Base-by-base conservation (phyloP, 2,113 vertebrate genomes). In the Neogobius melanostomus region DNA sequence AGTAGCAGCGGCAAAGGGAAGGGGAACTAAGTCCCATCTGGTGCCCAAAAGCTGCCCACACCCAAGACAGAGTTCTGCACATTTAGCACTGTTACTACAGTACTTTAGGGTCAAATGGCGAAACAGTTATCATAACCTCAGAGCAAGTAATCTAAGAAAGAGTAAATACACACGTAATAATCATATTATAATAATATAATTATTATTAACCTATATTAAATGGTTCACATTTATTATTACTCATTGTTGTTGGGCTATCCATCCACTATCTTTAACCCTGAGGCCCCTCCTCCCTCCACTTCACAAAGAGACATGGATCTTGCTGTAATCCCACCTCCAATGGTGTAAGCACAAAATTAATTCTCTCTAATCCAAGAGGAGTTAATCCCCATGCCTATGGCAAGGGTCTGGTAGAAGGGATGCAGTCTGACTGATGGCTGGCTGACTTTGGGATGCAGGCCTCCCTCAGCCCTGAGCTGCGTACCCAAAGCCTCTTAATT, bases 331-430 rank as follows among this genome's bases (percentile, higher is more conserved):
- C 88, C 64, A 64, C 87, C 89, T 88, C 81, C 86, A 91, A 87
- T 86, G 86, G 90, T 92, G 91, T 92, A 91, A 92, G 80, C 90
- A 91, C 83, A 90, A 92, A 91, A 92, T 92, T 86, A 91, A 92
- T 90, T 90, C 87, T 83, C 79, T 87, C 74, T 92, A 92, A 92
- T 92, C 91, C 90, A 79, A 78, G 68, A 74, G 74, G 79, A 91
- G 88, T 87, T 92, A 90, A 92, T 92, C 90, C 86, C 77, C 66
- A 16, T 74, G 87, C 84, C 90, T 78, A 72, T 80, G 77, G 88
- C 85, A 80, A 82, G 54, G 73, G 54, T 64, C 80, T 79, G 77
- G 68, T 72, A 75, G 68, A 82, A 53, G 59, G 79, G 82, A 82
- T 72, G 72, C 51, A 15, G 76, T 56, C 75, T 44, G 70, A 75